Conservation (phyloP, 35 echinoderm and acorn worm genomes). For the Nesometra sesokonis region DNA sequence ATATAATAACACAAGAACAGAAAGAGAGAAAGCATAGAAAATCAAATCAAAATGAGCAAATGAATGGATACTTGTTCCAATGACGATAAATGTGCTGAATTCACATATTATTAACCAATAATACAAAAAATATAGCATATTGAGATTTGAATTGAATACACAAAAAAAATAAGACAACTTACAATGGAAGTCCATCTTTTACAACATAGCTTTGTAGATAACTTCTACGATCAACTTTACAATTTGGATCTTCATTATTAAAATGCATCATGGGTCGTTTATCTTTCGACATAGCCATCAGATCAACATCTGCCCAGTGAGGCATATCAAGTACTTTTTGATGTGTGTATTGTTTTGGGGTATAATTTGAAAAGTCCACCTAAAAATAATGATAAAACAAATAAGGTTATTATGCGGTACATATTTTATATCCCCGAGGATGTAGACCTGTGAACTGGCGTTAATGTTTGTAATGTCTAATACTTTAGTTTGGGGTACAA, state of each 20-base stretch:
- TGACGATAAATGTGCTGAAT: no score
- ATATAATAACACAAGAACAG: no score
- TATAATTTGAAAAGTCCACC: slow-evolving; percentile 49
- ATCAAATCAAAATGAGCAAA: no score
- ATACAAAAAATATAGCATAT: no score
- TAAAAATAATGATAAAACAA: slow-evolving; percentile 16
- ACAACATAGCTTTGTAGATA: slow-evolving; percentile 53
- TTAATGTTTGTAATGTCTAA: no score
- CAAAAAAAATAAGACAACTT: slow-evolving; percentile 25
- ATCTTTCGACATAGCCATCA: slow-evolving; percentile 31
- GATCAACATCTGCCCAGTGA: slow-evolving; percentile 70
- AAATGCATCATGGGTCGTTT: slow-evolving; percentile 42
- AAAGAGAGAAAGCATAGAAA: no score
- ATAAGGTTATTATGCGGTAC: not conserved
- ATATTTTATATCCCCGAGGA: no score
- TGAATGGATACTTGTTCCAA: no score
- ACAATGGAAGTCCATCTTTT: slow-evolving; percentile 81
- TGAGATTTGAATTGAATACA: no score
- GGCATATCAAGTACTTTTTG: slow-evolving; percentile 34
- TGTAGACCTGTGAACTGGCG: no score
- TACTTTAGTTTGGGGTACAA: no score
- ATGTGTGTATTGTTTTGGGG: slow-evolving; percentile 63
- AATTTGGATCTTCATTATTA: slow-evolving; percentile 45
- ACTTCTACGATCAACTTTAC: slow-evolving; percentile 67
- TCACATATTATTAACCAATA: no score